These are phyloP conservation scores for Pocillopora verrucosa DNA, from an alignment of 64 coral and sea anemone species.

Conservation along the genomic window DNA sequence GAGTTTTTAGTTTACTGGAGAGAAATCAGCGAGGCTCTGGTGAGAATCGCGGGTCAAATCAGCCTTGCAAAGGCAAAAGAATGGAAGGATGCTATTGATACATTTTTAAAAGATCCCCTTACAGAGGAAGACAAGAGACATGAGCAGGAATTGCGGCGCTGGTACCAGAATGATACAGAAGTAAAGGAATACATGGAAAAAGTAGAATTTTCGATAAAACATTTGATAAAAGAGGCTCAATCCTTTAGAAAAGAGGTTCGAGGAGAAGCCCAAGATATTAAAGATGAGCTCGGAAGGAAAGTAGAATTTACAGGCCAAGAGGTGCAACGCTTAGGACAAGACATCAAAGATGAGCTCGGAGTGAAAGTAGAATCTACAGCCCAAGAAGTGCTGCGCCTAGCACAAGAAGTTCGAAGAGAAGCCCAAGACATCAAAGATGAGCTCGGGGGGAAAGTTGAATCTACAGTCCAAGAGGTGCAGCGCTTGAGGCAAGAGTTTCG, in stretches of 20 bases:
- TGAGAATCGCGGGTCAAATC: background rate
- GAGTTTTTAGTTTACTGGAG: too few relatives aligned
- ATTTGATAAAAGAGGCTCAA: background rate
- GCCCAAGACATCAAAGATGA: too few relatives aligned
- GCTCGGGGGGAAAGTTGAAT: too few relatives aligned
- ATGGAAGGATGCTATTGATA: constrained; percentile 3
- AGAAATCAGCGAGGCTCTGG: too few relatives aligned
- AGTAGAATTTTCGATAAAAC: background rate
- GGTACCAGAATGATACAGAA: background rate
- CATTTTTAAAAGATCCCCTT: constrained; percentile 3
- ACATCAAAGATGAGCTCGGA: too few relatives aligned
- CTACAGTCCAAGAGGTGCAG: too few relatives aligned
- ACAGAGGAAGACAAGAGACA: constrained; percentile 13
- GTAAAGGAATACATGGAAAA: background rate
- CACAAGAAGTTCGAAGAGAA: too few relatives aligned
- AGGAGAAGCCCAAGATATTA: too few relatives aligned
- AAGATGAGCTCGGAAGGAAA: background rate
- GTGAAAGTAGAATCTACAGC: too few relatives aligned
- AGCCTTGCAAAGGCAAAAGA: constrained; percentile 4
- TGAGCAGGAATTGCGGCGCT: background rate
- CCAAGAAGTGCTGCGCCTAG: too few relatives aligned
- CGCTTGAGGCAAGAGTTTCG: too few relatives aligned
- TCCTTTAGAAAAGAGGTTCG: background rate
- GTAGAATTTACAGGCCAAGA: background rate
- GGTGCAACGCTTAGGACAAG: background rate